Percentiles rank a stretch among this genome's conserved stretches.
Evolutionary conservation across 1,140 invertebrate genomes (phyloP).

Genomic region (Caenorhabditis tropicalis): DNA sequence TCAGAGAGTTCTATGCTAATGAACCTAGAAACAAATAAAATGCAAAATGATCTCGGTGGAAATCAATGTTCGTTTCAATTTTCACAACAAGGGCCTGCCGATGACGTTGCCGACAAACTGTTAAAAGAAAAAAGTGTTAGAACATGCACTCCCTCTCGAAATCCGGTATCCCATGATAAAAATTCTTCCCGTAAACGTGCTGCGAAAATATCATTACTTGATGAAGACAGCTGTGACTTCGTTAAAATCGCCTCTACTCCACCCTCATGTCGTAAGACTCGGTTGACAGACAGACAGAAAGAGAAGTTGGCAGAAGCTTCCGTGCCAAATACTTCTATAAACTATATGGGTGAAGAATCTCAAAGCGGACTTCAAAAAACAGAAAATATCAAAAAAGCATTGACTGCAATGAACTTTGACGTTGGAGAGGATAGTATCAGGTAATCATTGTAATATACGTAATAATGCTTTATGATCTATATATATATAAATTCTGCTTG

Average conservation of each 20-base stretch:
- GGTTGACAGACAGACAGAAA: background rate
- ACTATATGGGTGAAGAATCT: background rate
- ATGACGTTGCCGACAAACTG: background rate
- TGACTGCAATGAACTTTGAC: background rate
- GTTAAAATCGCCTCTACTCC: background rate
- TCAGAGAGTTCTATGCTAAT: background rate
- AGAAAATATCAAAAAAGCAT: background rate
- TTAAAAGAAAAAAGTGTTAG: background rate
- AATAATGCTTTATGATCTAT: no score
- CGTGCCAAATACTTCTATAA: background rate
- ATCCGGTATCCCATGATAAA: background rate
- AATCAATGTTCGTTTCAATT: slow-evolving; percentile 3
- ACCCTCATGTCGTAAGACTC: background rate
- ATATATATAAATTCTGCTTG: no score
- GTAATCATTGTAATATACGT: background rate
- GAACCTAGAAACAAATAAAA: background rate
- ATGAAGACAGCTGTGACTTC: slow-evolving; percentile 18
- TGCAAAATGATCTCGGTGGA: background rate
- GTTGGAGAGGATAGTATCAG: background rate
- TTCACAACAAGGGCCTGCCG: background rate
- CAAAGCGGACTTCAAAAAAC: background rate
- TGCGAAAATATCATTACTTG: background rate
- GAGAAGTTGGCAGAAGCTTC: background rate
- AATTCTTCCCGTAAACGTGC: background rate
- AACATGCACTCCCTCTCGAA: background rate